A percentile compares a stretch with the other conserved stretches of the same genome.
Evolutionary conservation across 2,888 invertebrate species (phyloP).

Genomic region (Hirtodrosophila duncani): DNA sequence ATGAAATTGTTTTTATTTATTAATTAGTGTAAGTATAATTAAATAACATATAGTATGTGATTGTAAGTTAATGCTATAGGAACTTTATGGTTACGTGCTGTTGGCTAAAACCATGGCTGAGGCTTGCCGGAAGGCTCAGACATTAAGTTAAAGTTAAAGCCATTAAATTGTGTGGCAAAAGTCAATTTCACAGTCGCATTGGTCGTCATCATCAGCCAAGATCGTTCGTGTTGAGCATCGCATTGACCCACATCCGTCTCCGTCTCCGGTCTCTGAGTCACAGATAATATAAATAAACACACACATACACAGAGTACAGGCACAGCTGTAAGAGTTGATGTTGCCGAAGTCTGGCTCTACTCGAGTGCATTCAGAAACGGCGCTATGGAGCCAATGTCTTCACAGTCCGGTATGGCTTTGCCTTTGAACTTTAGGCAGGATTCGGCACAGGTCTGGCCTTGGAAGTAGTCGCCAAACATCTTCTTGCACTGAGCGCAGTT

Average conservation of each 20-base stretch:
- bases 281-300: slow-evolving; percentile 36
- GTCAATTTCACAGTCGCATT: slow-evolving; percentile 33
- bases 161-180: slow-evolving; percentile 31
- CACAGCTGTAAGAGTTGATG: slow-evolving; percentile 4
- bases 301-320: slow-evolving; percentile 14
- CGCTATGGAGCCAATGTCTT: slow-evolving; percentile 88
- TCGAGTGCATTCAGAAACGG: slow-evolving; percentile 85
- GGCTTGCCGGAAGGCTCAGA: slow-evolving; percentile 12
- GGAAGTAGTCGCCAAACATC: slow-evolving; percentile 91
- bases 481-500: slow-evolving; percentile 94
- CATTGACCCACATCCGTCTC: slow-evolving; percentile 59
- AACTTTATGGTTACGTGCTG: slow-evolving; percentile 47
- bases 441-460: slow-evolving; percentile 91
- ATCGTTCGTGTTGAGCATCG: slow-evolving; percentile 38
- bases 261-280: too few relatives aligned
- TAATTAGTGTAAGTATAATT: slow-evolving; percentile 7
- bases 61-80: slow-evolving; percentile 34
- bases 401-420: slow-evolving; percentile 91
- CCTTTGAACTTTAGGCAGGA: slow-evolving; percentile 90
- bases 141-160: slow-evolving; percentile 9
- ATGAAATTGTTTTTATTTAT: slow-evolving; percentile 18
- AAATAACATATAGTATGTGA: too few relatives aligned
- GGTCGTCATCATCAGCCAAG: slow-evolving; percentile 32
- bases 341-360: slow-evolving; percentile 43
- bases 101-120: neutral